These are phyloP conservation scores for Anagrus nilaparvatae DNA, from an alignment of 1,140 invertebrate species.

Conservation along the genomic window DNA sequence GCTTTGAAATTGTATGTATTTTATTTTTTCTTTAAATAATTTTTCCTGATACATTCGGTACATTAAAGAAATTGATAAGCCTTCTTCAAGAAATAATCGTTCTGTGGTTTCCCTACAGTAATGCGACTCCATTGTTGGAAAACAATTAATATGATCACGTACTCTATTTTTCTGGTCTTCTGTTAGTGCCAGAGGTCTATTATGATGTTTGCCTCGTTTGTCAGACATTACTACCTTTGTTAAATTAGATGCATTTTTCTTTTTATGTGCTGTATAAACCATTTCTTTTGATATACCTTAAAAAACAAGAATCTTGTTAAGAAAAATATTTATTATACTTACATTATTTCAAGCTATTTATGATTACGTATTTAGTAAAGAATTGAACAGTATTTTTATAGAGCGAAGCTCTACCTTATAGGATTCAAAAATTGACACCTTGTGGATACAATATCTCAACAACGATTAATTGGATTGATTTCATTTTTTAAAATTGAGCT, in stretches of 20 bases:
- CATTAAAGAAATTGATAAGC: slow-evolving; percentile 16
- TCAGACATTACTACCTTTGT: not conserved
- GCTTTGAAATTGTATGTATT: not conserved
- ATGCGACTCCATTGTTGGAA: slow-evolving; percentile 19
- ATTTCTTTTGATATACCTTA: too few species aligned
- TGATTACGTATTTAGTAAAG: too few species aligned
- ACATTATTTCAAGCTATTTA: too few species aligned
- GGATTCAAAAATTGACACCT: too few species aligned
- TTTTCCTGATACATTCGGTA: slow-evolving; percentile 16
- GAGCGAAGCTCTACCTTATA: too few species aligned
- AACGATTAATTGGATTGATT: too few species aligned
- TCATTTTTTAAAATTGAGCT: too few species aligned
- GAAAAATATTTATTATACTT: too few species aligned
- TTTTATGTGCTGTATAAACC: not conserved
- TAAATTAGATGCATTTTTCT: not conserved
- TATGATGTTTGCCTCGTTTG: slow-evolving; percentile 6
- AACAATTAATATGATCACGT: slow-evolving; percentile 18
- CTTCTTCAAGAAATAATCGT: slow-evolving; percentile 17
- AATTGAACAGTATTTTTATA: too few species aligned
- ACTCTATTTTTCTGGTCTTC: slow-evolving; percentile 10
- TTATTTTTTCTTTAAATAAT: not conserved
- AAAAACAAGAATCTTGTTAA: too few species aligned
- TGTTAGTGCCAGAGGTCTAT: slow-evolving; percentile 10
- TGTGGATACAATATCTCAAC: too few species aligned
- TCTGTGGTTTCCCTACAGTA: slow-evolving; percentile 19